These are phyloP conservation scores for Holothuria leucospilota DNA, from an alignment of 53 echinoderm and acorn worm species.

Conservation along the genomic window DNA sequence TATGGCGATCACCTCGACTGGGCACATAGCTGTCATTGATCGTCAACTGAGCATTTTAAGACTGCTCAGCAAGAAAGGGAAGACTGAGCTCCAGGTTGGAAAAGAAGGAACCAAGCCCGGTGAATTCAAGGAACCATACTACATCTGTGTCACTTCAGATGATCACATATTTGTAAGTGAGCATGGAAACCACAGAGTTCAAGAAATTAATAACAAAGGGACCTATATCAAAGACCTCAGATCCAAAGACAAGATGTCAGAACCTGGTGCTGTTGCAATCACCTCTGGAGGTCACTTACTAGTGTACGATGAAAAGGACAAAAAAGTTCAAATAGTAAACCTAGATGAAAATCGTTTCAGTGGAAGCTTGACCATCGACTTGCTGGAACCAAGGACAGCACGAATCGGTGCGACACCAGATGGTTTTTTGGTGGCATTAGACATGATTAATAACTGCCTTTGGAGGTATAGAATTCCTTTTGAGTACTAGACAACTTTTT, in stretches of 20 bases:
- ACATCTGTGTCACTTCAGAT: conserved; percentile 74
- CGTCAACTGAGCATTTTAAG: conserved; percentile 71
- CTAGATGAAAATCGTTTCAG: conserved; percentile 79
- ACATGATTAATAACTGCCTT: conserved; percentile 84
- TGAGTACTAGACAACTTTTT: conserved; percentile 37
- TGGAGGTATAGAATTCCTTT: conserved; percentile 92
- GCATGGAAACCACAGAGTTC: conserved; percentile 80
- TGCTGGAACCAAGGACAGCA: conserved; percentile 79
- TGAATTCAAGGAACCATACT: conserved; percentile 87
- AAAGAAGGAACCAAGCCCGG: conserved; percentile 79
- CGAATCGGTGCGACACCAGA: conserved; percentile 75
- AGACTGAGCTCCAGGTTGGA: conserved; percentile 68
- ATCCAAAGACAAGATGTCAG: conserved; percentile 74
- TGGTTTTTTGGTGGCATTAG: conserved; percentile 78
- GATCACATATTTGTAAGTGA: conserved; percentile 86
- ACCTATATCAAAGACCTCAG: conserved; percentile 76
- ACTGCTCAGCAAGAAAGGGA: conserved; percentile 70
- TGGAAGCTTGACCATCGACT: conserved; percentile 69
- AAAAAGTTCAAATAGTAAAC: conserved; percentile 81
- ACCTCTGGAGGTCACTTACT: conserved; percentile 85
- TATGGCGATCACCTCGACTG: conserved; percentile 79
- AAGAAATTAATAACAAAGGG: conserved; percentile 73
- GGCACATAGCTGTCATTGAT: conserved; percentile 81
- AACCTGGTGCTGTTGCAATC: conserved; percentile 82
- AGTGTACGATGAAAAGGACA: conserved; percentile 79